Conservation (phyloP, 2,797 vertebrate species). For the Malacoctenus gilli region DNA sequence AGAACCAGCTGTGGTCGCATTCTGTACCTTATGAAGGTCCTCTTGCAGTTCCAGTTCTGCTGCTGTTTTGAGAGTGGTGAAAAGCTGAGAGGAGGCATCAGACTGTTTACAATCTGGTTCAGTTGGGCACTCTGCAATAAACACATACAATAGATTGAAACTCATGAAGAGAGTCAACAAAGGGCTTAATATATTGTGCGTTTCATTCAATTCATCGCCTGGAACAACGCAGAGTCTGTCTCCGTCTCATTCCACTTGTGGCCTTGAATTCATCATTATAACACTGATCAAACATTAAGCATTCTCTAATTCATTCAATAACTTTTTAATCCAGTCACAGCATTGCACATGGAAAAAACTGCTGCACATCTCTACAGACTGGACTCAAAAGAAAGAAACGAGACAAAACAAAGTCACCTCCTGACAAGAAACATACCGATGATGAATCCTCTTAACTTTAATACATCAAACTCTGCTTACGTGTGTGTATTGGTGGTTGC, state of each 20-base stretch:
- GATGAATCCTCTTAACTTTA: neutral
- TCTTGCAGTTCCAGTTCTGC: constrained; percentile 75
- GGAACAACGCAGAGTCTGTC: too few relatives aligned
- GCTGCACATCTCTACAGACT: neutral
- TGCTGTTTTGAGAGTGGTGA: constrained; percentile 85
- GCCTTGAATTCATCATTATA: constrained; percentile 17
- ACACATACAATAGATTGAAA: too few relatives aligned
- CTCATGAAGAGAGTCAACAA: too few relatives aligned
- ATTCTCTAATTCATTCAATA: constrained; percentile 21
- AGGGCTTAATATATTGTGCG: too few relatives aligned
- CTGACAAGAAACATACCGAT: neutral
- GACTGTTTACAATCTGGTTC: constrained; percentile 90
- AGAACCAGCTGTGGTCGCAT: too few relatives aligned
- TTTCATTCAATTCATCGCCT: too few relatives aligned
- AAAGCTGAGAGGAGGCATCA: constrained; percentile 86
- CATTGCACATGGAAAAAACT: neutral
- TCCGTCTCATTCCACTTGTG: constrained; percentile 18
- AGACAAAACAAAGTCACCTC: neutral
- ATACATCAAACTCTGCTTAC: neutral
- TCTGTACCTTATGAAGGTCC: constrained; percentile 77
- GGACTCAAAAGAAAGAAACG: neutral
- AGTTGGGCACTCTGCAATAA: constrained; percentile 89
- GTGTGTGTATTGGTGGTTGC: neutral
- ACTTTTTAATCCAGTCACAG: constrained; percentile 9
- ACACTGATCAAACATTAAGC: constrained; percentile 17